Percentiles rank a stretch among this genome's conserved stretches.
phyloP scores from a whole-genome alignment of 1,140 invertebrate genomes.

The Aphelinus certus region DNA sequence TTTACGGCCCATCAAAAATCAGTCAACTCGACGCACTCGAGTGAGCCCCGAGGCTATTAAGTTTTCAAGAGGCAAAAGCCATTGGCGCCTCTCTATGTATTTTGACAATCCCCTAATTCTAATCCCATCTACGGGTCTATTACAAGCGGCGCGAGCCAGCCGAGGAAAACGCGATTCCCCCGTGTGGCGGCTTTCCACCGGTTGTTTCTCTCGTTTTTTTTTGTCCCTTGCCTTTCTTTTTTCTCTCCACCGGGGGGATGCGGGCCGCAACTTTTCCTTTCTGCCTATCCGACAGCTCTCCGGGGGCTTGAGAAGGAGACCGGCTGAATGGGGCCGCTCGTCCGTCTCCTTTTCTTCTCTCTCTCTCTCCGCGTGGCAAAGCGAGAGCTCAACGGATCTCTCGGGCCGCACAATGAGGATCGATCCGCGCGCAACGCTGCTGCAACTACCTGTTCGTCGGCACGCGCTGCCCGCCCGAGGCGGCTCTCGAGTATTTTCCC shows the following conservation, averaged over 20 bases:
- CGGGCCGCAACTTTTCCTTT: background rate
- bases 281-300: background rate
- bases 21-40: conserved; percentile 2
- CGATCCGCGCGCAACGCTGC: conserved; percentile 23
- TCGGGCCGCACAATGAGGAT: conserved; percentile 35
- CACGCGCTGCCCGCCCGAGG: conserved; percentile 26
- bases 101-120: conserved; percentile 26
- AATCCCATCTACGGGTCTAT: conserved; percentile 10
- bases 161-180: conserved; percentile 32
- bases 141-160: background rate
- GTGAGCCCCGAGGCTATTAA: background rate
- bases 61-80: conserved; percentile 16
- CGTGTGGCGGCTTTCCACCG: conserved; percentile 1
- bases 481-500: too few relatives aligned
- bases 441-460: conserved; percentile 41
- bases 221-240: background rate
- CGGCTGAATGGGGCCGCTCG: conserved; percentile 12
- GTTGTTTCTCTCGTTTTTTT: background rate
- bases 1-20: conserved; percentile 1
- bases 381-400: background rate
- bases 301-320: background rate
- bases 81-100: background rate
- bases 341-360: conserved; percentile 4
- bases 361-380: background rate
- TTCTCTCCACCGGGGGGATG: background rate